Evolutionary conservation across 2,113 vertebrate genomes (phyloP).

Genomic region (Pithys albifrons): DNA sequence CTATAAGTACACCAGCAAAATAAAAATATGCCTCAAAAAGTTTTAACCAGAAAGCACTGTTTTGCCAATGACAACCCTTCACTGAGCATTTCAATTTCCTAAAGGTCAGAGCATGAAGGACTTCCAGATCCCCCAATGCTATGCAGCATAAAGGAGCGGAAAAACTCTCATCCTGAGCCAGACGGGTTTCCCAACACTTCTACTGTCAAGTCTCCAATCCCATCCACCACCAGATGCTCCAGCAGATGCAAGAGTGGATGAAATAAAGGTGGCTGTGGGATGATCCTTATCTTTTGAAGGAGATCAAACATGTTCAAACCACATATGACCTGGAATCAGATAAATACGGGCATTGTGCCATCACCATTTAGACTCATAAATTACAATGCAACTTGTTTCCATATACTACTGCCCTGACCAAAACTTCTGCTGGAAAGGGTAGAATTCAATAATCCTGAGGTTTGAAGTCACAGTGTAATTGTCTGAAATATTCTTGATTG

Average conservation of each 20-base stretch:
- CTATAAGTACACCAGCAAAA: not conserved
- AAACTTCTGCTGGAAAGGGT: not conserved
- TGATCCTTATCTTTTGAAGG: not conserved
- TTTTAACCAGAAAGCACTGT: not conserved
- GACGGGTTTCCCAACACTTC: not conserved
- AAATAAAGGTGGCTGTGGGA: not conserved
- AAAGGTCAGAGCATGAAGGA: conserved; percentile 34
- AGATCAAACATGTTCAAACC: not conserved
- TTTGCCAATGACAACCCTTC: not conserved
- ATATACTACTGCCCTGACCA: rapidly evolving
- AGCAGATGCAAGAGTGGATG: not conserved
- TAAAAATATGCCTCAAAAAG: not conserved
- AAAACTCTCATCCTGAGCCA: conserved; percentile 15
- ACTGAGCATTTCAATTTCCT: not conserved
- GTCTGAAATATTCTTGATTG: not conserved
- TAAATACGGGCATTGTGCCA: not conserved
- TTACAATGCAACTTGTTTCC: not conserved
- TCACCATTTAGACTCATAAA: not conserved
- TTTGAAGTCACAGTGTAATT: not conserved
- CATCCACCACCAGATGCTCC: conserved; percentile 10
- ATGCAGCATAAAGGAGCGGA: conserved; percentile 3
- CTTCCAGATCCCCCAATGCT: conserved; percentile 8
- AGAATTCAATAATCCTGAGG: rapidly evolving
- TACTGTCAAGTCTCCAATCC: not conserved
- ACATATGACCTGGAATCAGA: not conserved